Conservation (phyloP, 2,113 vertebrate genomes). For the Actinemys pallida region DNA sequence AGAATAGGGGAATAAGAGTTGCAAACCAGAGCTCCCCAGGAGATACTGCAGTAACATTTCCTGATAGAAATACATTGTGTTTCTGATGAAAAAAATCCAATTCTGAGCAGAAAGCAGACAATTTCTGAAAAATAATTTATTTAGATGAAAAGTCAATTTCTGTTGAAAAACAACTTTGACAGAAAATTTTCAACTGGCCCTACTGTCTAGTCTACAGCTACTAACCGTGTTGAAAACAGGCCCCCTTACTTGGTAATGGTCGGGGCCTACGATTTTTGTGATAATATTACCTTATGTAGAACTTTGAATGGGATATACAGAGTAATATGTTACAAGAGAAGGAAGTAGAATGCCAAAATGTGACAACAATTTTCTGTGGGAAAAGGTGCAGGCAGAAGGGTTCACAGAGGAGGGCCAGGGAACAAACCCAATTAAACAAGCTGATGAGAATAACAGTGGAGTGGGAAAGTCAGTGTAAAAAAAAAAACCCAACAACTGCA, state of each 20-base stretch:
- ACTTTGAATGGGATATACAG: not conserved
- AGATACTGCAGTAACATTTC: not conserved
- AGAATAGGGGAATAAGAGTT: not conserved
- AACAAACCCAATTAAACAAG: conserved; percentile 1
- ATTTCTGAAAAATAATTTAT: not conserved
- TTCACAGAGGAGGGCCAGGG: not conserved
- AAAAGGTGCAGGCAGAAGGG: not conserved
- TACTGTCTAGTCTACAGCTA: not conserved
- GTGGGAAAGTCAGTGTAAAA: not conserved
- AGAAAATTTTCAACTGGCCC: not conserved
- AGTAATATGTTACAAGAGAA: not conserved
- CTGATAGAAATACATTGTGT: not conserved
- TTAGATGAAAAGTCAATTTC: not conserved
- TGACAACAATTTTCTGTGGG: not conserved
- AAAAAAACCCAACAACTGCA: not conserved
- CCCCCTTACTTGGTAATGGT: fast-evolving
- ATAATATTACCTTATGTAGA: fast-evolving
- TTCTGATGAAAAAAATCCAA: not conserved
- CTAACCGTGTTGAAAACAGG: not conserved
- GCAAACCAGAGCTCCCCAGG: not conserved
- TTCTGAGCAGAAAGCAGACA: not conserved
- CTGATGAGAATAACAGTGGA: not conserved
- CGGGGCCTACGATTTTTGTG: not conserved
- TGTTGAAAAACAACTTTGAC: not conserved
- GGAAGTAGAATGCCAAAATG: not conserved